phyloP scores from a whole-genome alignment of 2,113 vertebrate genomes.

The Peromyscus maniculatus region DNA sequence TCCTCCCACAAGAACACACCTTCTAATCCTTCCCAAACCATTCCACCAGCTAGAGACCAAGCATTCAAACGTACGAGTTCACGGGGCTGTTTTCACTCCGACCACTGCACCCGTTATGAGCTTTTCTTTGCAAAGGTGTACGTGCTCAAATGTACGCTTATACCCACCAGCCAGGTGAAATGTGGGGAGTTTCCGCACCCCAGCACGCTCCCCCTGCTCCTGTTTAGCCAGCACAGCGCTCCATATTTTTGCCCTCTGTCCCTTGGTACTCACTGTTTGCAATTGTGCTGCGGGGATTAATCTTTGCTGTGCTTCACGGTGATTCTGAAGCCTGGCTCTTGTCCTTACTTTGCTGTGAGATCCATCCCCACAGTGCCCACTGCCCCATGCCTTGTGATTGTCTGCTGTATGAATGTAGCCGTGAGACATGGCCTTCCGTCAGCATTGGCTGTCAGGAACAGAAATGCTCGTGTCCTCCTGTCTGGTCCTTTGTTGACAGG shows the following conservation, averaged over 20 bases:
- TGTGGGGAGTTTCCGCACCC: fast-evolving
- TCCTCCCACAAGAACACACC: background rate
- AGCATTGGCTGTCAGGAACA: background rate
- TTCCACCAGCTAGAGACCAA: background rate
- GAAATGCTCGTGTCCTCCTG: background rate
- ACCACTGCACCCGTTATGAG: background rate
- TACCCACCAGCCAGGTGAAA: background rate
- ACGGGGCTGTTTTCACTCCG: background rate
- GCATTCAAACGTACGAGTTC: background rate
- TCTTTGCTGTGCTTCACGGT: background rate
- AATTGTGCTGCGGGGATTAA: background rate
- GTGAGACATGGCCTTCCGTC: background rate
- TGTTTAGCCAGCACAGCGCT: background rate
- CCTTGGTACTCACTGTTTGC: background rate
- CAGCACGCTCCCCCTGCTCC: fast-evolving
- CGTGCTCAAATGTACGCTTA: too few species aligned
- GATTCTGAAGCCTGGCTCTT: background rate
- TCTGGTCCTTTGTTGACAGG: background rate
- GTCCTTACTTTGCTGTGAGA: background rate
- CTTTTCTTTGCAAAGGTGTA: background rate
- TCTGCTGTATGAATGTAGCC: background rate
- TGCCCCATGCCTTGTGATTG: background rate
- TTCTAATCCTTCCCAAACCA: background rate
- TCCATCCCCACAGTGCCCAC: background rate
- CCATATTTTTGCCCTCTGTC: background rate